Percentiles rank a stretch among this genome's conserved stretches.
Evolutionary conservation across 2,797 vertebrate genomes (phyloP).

Genomic region (Emys orbicularis): DNA sequence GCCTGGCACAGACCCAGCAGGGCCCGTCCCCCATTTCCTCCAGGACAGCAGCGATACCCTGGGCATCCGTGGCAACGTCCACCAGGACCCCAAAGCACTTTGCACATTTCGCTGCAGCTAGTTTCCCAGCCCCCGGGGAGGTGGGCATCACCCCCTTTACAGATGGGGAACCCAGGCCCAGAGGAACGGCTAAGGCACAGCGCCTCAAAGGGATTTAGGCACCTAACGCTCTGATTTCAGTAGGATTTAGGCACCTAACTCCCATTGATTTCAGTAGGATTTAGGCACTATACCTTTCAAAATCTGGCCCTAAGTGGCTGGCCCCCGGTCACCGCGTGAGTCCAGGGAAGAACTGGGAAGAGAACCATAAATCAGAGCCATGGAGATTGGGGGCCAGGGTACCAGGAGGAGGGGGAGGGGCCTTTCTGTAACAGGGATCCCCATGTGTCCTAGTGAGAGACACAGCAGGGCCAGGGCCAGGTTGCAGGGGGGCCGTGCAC

Average conservation of each 20-base stretch:
- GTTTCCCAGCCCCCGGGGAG: neutral
- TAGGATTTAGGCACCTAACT: neutral
- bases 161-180: neutral
- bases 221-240: neutral
- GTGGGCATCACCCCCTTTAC: neutral
- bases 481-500: neutral
- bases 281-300: neutral
- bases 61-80: neutral
- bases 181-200: neutral
- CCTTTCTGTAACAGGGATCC: neutral
- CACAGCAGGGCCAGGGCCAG: neutral
- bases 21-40: neutral
- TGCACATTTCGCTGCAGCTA: neutral
- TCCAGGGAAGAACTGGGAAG: neutral
- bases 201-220: neutral
- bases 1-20: neutral
- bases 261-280: neutral
- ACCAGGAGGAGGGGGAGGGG: neutral
- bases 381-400: neutral
- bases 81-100: neutral
- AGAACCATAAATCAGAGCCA: neutral
- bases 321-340: neutral
- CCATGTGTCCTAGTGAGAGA: neutral
- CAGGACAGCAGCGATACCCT: neutral
- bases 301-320: neutral